Conservation (phyloP, 2,113 vertebrate species). For the Struthio camelus region DNA sequence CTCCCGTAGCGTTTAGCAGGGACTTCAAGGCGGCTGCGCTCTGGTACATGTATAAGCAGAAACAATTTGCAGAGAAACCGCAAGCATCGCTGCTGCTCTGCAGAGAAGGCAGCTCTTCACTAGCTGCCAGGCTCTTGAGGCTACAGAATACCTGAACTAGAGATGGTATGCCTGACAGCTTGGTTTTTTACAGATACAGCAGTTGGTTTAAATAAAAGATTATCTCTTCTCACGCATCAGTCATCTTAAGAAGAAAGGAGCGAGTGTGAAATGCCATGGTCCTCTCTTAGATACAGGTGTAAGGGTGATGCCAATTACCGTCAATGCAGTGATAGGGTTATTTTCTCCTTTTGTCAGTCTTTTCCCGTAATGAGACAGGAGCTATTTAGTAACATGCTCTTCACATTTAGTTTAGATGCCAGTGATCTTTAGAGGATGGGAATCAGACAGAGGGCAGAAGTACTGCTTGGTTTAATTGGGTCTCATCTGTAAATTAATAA, state of each 20-base stretch:
- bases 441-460: background rate
- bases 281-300: background rate
- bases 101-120: background rate
- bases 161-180: background rate
- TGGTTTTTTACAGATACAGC: background rate
- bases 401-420: background rate
- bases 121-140: background rate
- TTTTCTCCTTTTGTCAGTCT: background rate
- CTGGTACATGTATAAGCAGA: background rate
- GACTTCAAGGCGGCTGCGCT: background rate
- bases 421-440: background rate
- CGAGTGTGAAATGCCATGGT: background rate
- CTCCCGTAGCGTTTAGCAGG: background rate
- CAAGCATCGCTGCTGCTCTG: background rate
- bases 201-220: background rate
- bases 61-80: background rate
- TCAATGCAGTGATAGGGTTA: background rate
- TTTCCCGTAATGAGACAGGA: background rate
- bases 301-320: background rate
- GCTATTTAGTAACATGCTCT: background rate
- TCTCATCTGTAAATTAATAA: background rate
- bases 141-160: background rate
- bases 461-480: background rate
- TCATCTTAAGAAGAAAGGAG: background rate
- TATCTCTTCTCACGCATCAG: background rate